Conservation (phyloP, 2,888 invertebrate species). For the Acrobasis consociella region DNA sequence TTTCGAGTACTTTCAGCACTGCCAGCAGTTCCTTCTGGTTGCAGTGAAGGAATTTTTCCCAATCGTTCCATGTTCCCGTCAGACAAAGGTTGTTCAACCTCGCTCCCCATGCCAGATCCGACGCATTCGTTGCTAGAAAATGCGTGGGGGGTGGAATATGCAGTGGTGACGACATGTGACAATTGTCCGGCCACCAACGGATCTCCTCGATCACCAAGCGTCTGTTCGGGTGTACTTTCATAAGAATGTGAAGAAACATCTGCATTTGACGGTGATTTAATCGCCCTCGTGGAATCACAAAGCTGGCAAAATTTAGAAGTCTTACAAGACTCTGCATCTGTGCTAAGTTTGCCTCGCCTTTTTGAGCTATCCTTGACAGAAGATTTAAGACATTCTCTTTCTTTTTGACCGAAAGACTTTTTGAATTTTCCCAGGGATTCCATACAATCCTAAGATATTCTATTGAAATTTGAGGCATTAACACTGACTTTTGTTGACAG, state of each 20-base stretch:
- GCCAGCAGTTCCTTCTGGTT: constrained; percentile 27
- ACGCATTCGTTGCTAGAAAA: constrained; percentile 33
- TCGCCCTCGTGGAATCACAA: constrained; percentile 26
- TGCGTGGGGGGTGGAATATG: constrained; percentile 26
- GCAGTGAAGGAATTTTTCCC: constrained; percentile 31
- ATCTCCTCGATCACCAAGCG: constrained; percentile 10
- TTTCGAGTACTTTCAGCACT: constrained; percentile 23
- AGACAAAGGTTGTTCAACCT: constrained; percentile 31
- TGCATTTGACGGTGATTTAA: constrained; percentile 24
- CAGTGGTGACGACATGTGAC: constrained; percentile 16
- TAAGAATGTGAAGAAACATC: not conserved
- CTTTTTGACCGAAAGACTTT: constrained; percentile 26
- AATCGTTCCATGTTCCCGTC: constrained; percentile 29
- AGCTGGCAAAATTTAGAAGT: constrained; percentile 30
- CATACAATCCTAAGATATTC: constrained; percentile 31
- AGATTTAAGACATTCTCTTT: not conserved
- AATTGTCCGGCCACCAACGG: constrained; percentile 29
- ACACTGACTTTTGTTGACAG: constrained; percentile 27
- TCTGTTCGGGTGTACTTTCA: not conserved
- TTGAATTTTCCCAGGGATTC: constrained; percentile 29
- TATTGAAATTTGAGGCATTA: constrained; percentile 24
- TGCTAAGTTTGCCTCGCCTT: constrained; percentile 5
- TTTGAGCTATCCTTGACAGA: not conserved
- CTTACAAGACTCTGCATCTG: constrained; percentile 27
- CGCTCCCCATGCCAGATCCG: constrained; percentile 36